phyloP scores from a whole-genome alignment of 2,797 vertebrate species.

The Pelobates cultripes region DNA sequence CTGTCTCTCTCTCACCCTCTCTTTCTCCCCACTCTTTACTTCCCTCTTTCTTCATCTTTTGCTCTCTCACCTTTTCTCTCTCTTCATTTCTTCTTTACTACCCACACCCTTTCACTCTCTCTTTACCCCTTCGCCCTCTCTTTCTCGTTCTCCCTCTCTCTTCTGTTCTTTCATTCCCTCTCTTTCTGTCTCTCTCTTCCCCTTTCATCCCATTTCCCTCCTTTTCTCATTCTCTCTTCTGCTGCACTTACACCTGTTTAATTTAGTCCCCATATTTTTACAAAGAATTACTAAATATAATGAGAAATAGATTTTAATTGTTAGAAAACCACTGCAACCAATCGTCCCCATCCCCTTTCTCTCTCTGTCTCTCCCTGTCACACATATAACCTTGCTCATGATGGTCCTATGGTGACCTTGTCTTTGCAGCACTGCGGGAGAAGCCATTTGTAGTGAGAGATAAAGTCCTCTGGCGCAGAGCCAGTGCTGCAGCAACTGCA shows the following conservation, averaged over 20 bases:
- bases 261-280: background rate
- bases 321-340: background rate
- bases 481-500: conserved; percentile 36
- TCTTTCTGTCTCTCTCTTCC: background rate
- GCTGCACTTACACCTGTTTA: background rate
- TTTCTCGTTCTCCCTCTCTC: background rate
- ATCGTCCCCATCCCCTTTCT: background rate
- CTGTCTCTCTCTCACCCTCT: background rate
- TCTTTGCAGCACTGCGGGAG: conserved; percentile 46
- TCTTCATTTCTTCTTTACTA: background rate
- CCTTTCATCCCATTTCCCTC: background rate
- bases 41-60: background rate
- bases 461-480: conserved; percentile 17
- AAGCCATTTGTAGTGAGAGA: conserved; percentile 1
- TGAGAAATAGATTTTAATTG: background rate
- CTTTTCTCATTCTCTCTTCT: background rate
- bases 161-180: background rate
- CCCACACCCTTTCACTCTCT: background rate
- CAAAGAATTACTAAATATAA: background rate
- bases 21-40: background rate
- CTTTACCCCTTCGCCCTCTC: background rate
- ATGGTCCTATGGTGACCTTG: conserved; percentile 42
- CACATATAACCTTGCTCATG: conserved; percentile 42
- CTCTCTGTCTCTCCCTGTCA: background rate
- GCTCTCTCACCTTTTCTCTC: background rate